Evolutionary conservation across 2,797 vertebrate species (phyloP).

Genomic region (Manis pentadactyla): DNA sequence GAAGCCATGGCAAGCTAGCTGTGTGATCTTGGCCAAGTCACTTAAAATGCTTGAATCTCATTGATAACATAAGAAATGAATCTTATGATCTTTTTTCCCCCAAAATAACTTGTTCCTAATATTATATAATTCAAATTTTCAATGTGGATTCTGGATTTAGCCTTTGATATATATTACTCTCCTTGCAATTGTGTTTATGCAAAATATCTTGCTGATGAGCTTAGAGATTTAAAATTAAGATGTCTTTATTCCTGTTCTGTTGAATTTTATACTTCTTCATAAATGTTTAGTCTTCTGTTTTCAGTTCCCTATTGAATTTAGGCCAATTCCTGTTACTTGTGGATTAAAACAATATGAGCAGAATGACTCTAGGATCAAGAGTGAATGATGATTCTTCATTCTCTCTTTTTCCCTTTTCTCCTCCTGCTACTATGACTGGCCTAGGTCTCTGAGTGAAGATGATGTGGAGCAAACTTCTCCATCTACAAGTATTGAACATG

Average conservation of each 20-base stretch:
- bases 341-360: not conserved
- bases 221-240: not conserved
- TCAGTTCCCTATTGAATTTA: not conserved
- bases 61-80: not conserved
- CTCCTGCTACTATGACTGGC: not conserved
- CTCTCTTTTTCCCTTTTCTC: not conserved
- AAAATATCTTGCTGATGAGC: not conserved
- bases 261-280: not conserved
- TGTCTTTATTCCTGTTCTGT: not conserved
- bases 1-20: not conserved
- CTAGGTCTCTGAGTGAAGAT: not conserved
- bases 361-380: not conserved
- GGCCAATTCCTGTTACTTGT: not conserved
- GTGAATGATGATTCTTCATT: not conserved
- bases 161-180: not conserved
- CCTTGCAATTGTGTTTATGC: not conserved
- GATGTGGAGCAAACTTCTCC: not conserved
- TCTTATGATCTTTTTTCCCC: not conserved
- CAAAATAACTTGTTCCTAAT: not conserved
- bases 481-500: not conserved
- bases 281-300: not conserved
- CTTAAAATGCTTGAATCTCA: not conserved
- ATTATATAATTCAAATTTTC: not conserved
- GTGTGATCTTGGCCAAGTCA: not conserved
- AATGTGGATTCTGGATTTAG: not conserved